Evolutionary conservation across 1,140 invertebrate species (phyloP), one percentile per base, ranked within the genome.

Genomic region (Asbolus verrucosus): DNA sequence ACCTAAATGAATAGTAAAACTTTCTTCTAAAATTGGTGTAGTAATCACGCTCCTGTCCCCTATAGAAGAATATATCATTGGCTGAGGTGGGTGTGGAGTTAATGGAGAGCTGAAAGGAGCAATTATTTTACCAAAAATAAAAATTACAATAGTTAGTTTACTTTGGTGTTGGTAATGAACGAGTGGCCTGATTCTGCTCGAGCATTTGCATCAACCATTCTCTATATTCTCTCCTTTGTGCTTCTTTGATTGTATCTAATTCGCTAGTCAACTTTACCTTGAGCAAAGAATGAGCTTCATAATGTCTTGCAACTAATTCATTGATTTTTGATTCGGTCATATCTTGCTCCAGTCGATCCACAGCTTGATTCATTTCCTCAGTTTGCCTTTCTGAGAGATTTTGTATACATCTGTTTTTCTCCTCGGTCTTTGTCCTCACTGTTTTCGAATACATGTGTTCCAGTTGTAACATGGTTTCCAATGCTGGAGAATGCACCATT

Each of bases 1-100:
- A 67, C 97, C 97, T 65, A 98, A 84, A 84, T 98, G 95, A 76
- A 98, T 98, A 9, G 96, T 98, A 80, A 98, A 98, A 84, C 96
- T 98, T 85, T 98, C 96, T 83, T 98, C 95, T 76, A 94, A 70
- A 78, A 82, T 14, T 79, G 82, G 79, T 78, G 70, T 74, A 78
- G 70, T 73, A 30, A 68, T 33, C 2, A 78, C 77, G n/a, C 78
- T 72, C 43, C 59, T 72, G 19, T 38, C 69, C n/a, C 50, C 31
- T 30, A 65, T 61, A 13, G 24, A 33, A 5, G 15, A 16, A 21
- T 50, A 60, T 33, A 43, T 27, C 8, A 43, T 24, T 21, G 62
- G 18, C 11, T 39, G 33, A 3, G 43, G n/a, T 36, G 81, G 13
- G 78, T 38, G n/a, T 76, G 82, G 72, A 6, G 59, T 70, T 72